Evolutionary conservation across 2,888 invertebrate species (phyloP).

Genomic region (Hypselothyrea guttata): DNA sequence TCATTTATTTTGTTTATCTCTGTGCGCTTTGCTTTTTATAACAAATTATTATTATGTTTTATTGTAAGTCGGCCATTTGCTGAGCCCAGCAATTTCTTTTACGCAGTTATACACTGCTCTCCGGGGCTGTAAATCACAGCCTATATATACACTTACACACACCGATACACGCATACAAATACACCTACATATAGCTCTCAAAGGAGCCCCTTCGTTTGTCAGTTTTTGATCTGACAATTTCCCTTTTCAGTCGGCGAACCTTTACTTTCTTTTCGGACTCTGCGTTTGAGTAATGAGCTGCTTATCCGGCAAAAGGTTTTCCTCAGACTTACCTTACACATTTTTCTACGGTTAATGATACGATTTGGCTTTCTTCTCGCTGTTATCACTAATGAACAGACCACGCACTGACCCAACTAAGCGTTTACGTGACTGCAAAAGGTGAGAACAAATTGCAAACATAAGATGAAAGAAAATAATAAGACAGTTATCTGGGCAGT

Average conservation of each 20-base stretch:
- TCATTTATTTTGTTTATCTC: conserved; percentile 80
- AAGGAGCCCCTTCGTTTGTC: conserved; percentile 16
- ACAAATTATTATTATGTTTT: conserved; percentile 78
- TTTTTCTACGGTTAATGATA: conserved; percentile 57
- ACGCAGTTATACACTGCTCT: conserved; percentile 31
- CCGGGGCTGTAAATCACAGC: conserved; percentile 54
- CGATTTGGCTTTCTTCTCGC: conserved; percentile 36
- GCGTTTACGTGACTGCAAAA: conserved; percentile 2
- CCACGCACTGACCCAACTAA: neutral
- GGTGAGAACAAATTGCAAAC: neutral
- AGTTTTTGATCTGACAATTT: conserved; percentile 49
- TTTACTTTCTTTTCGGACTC: conserved; percentile 18
- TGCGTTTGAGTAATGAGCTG: conserved; percentile 71
- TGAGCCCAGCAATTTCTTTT: conserved; percentile 57
- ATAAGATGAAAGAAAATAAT: neutral
- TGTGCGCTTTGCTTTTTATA: conserved; percentile 64
- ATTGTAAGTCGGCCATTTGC: conserved; percentile 56
- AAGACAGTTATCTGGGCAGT: too few relatives aligned
- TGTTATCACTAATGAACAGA: conserved; percentile 41
- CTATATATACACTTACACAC: conserved; percentile 7
- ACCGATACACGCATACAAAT: conserved; percentile 3
- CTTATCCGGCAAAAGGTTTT: conserved; percentile 62
- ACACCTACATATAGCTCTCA: conserved; percentile 1
- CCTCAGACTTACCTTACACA: conserved; percentile 1
- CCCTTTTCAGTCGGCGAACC: conserved; percentile 11